Evolutionary conservation across 2,797 vertebrate species (phyloP).

Genomic region (Heteromormyrus szaboi): DNA sequence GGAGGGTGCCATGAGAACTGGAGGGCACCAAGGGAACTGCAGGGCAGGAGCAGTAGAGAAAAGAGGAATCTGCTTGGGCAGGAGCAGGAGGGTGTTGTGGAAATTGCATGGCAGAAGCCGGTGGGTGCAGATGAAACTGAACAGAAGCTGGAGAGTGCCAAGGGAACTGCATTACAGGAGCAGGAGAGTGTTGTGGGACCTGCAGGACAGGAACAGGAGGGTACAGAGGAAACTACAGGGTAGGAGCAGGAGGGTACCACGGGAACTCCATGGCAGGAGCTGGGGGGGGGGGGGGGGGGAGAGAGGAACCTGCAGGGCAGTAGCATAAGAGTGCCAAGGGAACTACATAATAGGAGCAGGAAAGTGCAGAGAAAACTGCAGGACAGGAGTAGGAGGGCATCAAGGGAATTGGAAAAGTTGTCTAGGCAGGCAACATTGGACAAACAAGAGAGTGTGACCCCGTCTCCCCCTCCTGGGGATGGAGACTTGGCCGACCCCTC

Average conservation of each 20-base stretch:
- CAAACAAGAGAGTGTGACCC: background rate
- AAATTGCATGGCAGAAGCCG: background rate
- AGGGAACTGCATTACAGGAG: background rate
- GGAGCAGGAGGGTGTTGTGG: background rate
- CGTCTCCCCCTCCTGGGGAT: background rate
- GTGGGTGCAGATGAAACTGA: background rate
- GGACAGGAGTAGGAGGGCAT: too few relatives aligned
- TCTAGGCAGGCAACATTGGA: background rate
- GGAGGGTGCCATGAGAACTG: background rate
- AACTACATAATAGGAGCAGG: too few relatives aligned
- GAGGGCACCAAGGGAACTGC: background rate
- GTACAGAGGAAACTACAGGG: too few relatives aligned
- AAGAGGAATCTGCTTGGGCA: background rate
- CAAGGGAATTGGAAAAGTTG: background rate
- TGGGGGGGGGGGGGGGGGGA: too few relatives aligned
- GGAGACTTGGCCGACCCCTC: background rate
- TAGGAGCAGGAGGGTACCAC: too few relatives aligned
- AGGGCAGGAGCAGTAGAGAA: background rate
- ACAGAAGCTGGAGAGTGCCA: background rate
- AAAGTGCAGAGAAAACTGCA: too few relatives aligned
- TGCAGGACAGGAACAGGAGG: too few relatives aligned
- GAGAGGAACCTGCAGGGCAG: too few relatives aligned
- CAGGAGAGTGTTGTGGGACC: background rate
- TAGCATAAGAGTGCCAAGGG: too few relatives aligned
- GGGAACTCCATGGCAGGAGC: too few relatives aligned